Conservation (phyloP, 1,140 invertebrate genomes). For the Stratiolaelaps scimitus region DNA sequence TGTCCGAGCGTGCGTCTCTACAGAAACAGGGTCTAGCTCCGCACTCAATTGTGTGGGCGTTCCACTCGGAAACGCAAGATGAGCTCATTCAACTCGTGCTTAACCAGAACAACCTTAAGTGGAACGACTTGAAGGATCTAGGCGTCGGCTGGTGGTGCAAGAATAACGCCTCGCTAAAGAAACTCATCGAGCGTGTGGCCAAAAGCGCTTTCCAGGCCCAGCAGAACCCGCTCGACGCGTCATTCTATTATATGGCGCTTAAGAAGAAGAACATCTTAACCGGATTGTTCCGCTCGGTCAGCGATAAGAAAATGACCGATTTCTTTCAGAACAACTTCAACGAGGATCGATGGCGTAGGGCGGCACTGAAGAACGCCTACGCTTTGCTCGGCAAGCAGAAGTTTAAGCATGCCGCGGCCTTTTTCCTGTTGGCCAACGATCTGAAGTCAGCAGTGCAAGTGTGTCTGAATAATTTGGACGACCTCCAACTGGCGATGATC, state of each 20-base stretch:
- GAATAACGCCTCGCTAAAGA: constrained; percentile 65
- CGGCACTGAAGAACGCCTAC: constrained; percentile 94
- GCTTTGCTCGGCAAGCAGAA: constrained; percentile 85
- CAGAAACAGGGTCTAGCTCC: constrained; percentile 78
- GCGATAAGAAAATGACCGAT: constrained; percentile 77
- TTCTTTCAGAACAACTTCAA: constrained; percentile 93
- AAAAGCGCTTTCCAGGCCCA: constrained; percentile 75
- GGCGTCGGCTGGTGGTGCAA: constrained; percentile 94
- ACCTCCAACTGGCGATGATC: constrained; percentile 89
- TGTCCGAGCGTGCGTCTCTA: constrained; percentile 68
- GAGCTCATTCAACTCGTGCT: constrained; percentile 68
- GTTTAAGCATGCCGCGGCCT: constrained; percentile 54
- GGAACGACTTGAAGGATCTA: constrained; percentile 80
- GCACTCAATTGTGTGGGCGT: constrained; percentile 94
- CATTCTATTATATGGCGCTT: constrained; percentile 94
- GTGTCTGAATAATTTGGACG: constrained; percentile 78
- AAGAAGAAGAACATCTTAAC: constrained; percentile 93
- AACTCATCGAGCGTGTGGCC: constrained; percentile 73
- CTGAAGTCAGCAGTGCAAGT: constrained; percentile 88
- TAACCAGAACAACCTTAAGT: constrained; percentile 55
- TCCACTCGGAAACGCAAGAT: constrained; percentile 94
- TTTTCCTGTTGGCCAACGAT: constrained; percentile 86
- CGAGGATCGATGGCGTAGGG: constrained; percentile 86
- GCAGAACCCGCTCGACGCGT: constrained; percentile 91
- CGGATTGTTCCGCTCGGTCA: constrained; percentile 68